Evolutionary conservation across 1,140 invertebrate species (phyloP).

Genomic region (Aphelenchoides avenae): DNA sequence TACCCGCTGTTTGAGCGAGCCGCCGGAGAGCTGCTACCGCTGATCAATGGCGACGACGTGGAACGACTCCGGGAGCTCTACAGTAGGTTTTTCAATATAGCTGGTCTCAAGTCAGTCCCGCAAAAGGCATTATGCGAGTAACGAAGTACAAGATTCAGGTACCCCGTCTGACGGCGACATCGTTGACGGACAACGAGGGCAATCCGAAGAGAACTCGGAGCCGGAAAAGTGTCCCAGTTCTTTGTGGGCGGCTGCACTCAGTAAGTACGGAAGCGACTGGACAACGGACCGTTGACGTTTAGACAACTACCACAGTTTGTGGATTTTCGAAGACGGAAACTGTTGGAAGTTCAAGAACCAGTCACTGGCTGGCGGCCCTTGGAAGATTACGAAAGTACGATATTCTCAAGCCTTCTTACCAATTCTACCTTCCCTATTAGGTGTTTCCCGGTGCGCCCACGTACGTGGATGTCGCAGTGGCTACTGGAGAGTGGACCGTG

Average conservation of each 20-base stretch:
- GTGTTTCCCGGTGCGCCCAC: slow-evolving; percentile 32
- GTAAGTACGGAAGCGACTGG: too few species aligned
- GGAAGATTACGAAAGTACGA: slow-evolving; percentile 9
- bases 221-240: too few species aligned
- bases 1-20: slow-evolving; percentile 41
- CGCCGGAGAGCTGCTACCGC: slow-evolving; percentile 33
- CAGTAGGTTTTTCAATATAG: slow-evolving; percentile 17
- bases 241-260: too few species aligned
- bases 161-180: too few species aligned
- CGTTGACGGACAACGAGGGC: too few species aligned
- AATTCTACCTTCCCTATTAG: neutral
- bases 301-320: slow-evolving; percentile 1
- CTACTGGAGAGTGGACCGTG: slow-evolving; percentile 22
- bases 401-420: neutral
- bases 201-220: too few species aligned
- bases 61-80: slow-evolving; percentile 35
- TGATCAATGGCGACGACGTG: slow-evolving; percentile 41
- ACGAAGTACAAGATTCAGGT: too few species aligned
- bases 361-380: slow-evolving; percentile 8
- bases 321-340: slow-evolving; percentile 15
- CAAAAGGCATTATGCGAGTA: neutral
- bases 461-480: slow-evolving; percentile 34
- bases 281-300: too few species aligned
- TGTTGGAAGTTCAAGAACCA: slow-evolving; percentile 9
- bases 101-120: neutral